A percentile compares a stretch with the other conserved stretches of the same genome.
Evolutionary conservation across 2,113 vertebrate genomes (phyloP).

Genomic region (Phrynosoma blainvillii): DNA sequence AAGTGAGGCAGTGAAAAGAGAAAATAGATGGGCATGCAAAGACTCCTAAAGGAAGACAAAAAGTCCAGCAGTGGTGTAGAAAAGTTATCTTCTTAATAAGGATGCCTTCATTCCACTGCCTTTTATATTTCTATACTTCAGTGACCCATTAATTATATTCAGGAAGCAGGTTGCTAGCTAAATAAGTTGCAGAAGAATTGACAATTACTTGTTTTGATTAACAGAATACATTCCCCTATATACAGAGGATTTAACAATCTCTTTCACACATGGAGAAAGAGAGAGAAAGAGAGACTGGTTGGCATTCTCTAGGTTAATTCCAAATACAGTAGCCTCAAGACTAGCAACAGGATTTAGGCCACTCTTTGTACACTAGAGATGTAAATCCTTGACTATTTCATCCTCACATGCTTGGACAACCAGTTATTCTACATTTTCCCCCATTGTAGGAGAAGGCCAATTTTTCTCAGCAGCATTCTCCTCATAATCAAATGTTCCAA

Average conservation of each 20-base stretch:
- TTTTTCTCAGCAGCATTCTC: too few species aligned
- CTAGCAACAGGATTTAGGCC: too few species aligned
- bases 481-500: too few species aligned
- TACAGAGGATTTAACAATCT: constrained; percentile 28
- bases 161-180: constrained; percentile 32
- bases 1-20: constrained; percentile 3
- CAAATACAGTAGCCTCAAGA: too few species aligned
- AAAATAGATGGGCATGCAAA: background rate
- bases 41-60: constrained; percentile 20
- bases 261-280: background rate
- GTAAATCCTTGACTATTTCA: too few species aligned
- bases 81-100: constrained; percentile 46
- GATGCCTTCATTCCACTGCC: background rate
- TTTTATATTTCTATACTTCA: constrained; percentile 34
- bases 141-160: constrained; percentile 15
- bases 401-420: too few species aligned
- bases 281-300: too few species aligned
- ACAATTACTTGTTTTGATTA: constrained; percentile 39
- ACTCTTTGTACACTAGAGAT: too few species aligned
- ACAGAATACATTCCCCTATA: background rate
- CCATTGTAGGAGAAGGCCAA: too few species aligned
- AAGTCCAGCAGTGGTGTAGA: background rate
- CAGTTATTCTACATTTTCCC: too few species aligned
- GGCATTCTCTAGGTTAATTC: too few species aligned
- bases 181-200: constrained; percentile 22